Conservation (phyloP, 2,113 vertebrate genomes). For the Lathamus discolor region DNA sequence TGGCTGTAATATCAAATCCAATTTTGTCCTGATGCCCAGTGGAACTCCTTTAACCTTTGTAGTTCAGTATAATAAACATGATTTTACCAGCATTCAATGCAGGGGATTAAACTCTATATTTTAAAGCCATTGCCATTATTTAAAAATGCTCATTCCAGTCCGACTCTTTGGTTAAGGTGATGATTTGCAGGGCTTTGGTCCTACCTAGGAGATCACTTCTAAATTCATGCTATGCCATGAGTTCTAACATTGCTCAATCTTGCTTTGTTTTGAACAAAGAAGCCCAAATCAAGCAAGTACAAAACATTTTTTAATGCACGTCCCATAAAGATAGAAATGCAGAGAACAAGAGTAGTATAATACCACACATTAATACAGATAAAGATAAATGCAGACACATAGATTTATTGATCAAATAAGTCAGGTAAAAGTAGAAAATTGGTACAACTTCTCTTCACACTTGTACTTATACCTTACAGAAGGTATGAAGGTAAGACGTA, state of each 20-base stretch:
- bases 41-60: slow-evolving; percentile 53
- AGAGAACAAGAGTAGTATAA: background rate
- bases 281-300: background rate
- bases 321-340: background rate
- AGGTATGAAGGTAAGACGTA: background rate
- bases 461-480: background rate
- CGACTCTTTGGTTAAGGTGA: background rate
- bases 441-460: background rate
- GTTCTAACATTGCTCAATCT: background rate
- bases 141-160: background rate
- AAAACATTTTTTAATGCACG: background rate
- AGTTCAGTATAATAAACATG: background rate
- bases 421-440: background rate
- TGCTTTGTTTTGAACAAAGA: background rate
- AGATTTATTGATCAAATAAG: background rate
- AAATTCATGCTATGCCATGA: background rate
- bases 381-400: background rate
- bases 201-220: background rate
- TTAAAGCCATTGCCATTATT: background rate
- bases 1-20: slow-evolving; percentile 22
- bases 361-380: background rate
- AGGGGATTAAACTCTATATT: background rate
- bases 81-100: background rate
- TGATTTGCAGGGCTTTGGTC: background rate
- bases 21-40: slow-evolving; percentile 34